Evolutionary conservation across 2,888 invertebrate genomes (phyloP), one percentile per base, ranked within the genome.

Genomic region (Subacronicta megacephala): DNA sequence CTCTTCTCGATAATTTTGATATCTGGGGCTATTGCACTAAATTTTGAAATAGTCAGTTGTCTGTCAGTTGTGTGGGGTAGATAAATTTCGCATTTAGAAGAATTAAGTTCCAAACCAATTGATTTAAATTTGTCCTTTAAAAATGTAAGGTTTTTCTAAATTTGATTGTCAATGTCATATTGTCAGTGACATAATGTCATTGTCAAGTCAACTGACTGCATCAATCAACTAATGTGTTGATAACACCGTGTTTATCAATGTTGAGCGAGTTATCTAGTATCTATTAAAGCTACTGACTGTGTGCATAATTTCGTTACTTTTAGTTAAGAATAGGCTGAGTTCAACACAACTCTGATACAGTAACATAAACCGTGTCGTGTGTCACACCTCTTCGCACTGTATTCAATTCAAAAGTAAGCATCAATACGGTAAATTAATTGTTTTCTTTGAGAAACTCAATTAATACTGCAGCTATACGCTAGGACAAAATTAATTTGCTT

Each of bases 401-500:
- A 29, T 29, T n/a, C 1, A 31, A 16, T 12, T 46, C 15, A 40
- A 63, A 50, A 47, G n/a, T 36, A 29, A 20, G 13, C 23, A 26
- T 37, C 13, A 38, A 10, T 43, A 44, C 13, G 35, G n/a, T 42
- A 26, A 50, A 26, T 38, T 44, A 52, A 52, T 40, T 17, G 35
- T 55, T 50, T 69, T 43, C 18, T 7, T 38, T 17, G 12, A 17
- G 38, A 41, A 60, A 35, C 9, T 26, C 29, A 52, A 45, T 57
- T 50, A 52, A 41, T 43, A 42, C 13, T 40, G 54, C 23, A 40
- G 17, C 40, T 33, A 58, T 42, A 69, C 42, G 50, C 46, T 60
- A 45, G 52, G 49, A 61, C 45, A 50, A 52, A 69, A 67, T 64
- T 40, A 65, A 42, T 65, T 65, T 47, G 4, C 50, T 44, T 60